Evolutionary conservation across 1,140 invertebrate species (phyloP), one percentile per base, ranked within the genome.

Genomic region (Sitophilus oryzae): DNA sequence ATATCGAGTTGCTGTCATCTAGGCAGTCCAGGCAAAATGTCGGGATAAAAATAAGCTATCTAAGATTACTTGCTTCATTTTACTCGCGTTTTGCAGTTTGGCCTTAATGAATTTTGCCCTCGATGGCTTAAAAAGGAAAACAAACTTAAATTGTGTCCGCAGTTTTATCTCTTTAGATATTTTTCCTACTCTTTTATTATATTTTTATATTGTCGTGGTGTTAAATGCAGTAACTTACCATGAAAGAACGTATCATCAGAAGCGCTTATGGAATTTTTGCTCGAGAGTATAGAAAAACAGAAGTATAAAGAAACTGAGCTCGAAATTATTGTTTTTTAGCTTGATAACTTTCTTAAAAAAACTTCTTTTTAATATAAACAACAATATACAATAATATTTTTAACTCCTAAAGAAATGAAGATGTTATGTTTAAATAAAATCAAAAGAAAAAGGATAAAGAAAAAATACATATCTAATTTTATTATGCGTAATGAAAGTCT

Each of bases 61-160:
- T 20, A 41, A 41, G 38, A 41, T 41, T 41, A 41, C 38, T 18
- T 41, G 18, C 38, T 41, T 41, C 16, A 41, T 41, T 41, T 41
- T 18, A 41, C 18, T 41, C 16, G 18, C 38, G 19, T 41, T 41
- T 41, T 41, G 3, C 38, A 16, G 16, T 8, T 18, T 3, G 3
- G 3, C n/a, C 10, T 41, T 16, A 41, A 41, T 41, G 16, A 16
- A 16, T 41, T 41, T 41, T 41, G 15, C 3, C 16, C 18, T 3
- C 14, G 3, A n/a, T 38, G 36, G 6, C 36, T 18, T 4, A 41
- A 20, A 20, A 20, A 18, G 38, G 5, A n/a, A 41, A 20, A 41
- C 38, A 41, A 41, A 41, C n/a, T 41, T 10, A 41, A 41, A 41
- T 15, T 8, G 11, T 18, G 10, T n/a, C n/a, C n/a, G n/a, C n/a